Evolutionary conservation across 2,113 vertebrate species (phyloP).

Genomic region (Lynx canadensis): DNA sequence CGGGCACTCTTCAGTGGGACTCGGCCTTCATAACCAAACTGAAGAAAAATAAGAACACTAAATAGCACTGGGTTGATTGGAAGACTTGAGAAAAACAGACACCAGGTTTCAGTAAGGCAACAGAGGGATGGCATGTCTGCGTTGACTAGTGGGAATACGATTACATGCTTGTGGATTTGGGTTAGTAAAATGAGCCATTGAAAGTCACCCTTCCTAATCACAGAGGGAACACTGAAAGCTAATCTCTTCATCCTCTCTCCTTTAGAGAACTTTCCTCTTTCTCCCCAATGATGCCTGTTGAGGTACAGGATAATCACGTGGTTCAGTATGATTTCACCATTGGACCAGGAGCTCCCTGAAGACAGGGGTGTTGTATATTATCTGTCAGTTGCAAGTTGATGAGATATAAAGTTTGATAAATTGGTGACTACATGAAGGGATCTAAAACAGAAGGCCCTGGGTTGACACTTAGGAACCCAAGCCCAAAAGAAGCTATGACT

Average conservation of each 20-base stretch:
- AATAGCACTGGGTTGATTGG: background rate
- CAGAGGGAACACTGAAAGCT: background rate
- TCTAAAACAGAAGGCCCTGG: background rate
- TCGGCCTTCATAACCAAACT: constrained; percentile 94
- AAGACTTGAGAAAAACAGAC: background rate
- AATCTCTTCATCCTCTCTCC: background rate
- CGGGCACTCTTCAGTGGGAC: constrained; percentile 93
- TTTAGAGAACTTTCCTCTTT: background rate
- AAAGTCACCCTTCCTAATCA: background rate
- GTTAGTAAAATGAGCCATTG: background rate
- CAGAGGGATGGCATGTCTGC: background rate
- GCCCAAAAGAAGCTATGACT: background rate
- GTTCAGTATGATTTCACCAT: background rate
- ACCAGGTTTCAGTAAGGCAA: background rate
- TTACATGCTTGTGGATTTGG: background rate
- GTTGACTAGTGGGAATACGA: fast-evolving
- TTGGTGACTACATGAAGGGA: background rate
- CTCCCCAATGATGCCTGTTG: background rate
- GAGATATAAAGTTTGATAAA: background rate
- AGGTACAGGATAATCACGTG: background rate
- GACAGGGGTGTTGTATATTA: background rate
- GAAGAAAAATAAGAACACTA: constrained; percentile 34
- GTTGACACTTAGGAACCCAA: background rate
- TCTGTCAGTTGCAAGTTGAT: background rate
- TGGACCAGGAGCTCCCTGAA: background rate